These are phyloP conservation scores for Conus betulinus DNA, from an alignment of 1,140 invertebrate genomes.

Conservation along the genomic window DNA sequence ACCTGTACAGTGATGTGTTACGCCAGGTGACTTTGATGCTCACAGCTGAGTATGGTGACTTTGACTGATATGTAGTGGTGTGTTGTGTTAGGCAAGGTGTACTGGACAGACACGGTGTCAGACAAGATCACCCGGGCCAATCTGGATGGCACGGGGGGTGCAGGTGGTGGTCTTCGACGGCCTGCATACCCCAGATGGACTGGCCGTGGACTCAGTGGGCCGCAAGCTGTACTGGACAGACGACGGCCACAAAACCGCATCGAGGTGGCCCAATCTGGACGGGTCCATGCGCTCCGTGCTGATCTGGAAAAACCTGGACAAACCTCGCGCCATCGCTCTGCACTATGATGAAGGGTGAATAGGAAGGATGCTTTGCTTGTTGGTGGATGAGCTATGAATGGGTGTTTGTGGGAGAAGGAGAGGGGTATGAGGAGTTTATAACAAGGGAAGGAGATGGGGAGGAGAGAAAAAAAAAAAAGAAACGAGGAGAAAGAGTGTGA, in stretches of 20 bases:
- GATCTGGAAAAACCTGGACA: conserved; percentile 86
- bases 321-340: conserved; percentile 95
- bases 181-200: conserved; percentile 72
- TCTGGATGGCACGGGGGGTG: conserved; percentile 73
- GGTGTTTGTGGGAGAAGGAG: too few relatives aligned
- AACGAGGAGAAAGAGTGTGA: neutral
- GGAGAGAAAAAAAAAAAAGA: too few relatives aligned
- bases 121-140: conserved; percentile 69
- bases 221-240: conserved; percentile 74
- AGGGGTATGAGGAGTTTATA: too few relatives aligned
- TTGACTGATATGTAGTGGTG: too few relatives aligned
- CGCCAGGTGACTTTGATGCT: too few relatives aligned
- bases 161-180: conserved; percentile 84
- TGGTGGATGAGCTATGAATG: too few relatives aligned
- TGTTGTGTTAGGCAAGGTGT: conserved; percentile 82
- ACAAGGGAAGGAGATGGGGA: too few relatives aligned
- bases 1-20: too few relatives aligned
- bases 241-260: conserved; percentile 85
- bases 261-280: conserved; percentile 93
- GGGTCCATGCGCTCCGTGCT: conserved; percentile 85
- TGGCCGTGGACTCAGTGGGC: conserved; percentile 69
- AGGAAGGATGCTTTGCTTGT: too few relatives aligned
- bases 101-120: conserved; percentile 72
- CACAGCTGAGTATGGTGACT: too few relatives aligned
- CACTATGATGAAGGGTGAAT: conserved; percentile 89